These are phyloP conservation scores for Lutjanus campechanus DNA, from an alignment of 2,797 vertebrate genomes.

Conservation along the genomic window DNA sequence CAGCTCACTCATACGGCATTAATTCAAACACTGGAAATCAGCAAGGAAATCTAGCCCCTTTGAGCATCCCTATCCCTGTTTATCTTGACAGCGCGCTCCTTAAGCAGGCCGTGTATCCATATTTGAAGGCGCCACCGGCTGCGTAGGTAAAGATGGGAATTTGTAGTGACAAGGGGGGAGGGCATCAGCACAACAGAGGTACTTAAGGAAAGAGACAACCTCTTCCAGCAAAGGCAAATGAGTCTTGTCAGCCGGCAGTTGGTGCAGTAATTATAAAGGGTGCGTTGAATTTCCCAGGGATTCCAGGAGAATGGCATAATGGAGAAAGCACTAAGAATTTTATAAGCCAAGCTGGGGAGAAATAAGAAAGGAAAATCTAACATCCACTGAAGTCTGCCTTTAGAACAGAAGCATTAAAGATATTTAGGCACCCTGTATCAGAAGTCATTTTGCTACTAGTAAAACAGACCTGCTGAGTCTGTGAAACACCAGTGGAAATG, in stretches of 20 bases:
- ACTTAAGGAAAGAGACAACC: constrained; percentile 79
- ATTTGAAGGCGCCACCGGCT: constrained; percentile 83
- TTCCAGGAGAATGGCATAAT: constrained; percentile 77
- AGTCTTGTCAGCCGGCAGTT: constrained; percentile 86
- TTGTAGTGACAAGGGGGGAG: constrained; percentile 80
- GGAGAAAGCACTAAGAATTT: constrained; percentile 82
- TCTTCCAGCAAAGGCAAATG: constrained; percentile 78
- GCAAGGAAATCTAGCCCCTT: constrained; percentile 52
- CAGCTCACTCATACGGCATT: constrained; percentile 23
- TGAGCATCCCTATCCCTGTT: constrained; percentile 59
- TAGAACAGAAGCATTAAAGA: constrained; percentile 17
- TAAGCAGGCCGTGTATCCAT: constrained; percentile 80
- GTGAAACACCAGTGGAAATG: background rate
- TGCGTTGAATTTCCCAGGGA: constrained; percentile 80
- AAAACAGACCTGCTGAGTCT: constrained; percentile 9
- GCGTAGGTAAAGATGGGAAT: constrained; percentile 82
- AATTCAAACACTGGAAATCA: constrained; percentile 59
- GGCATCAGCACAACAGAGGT: constrained; percentile 74
- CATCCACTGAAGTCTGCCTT: constrained; percentile 24
- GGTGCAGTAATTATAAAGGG: constrained; percentile 84
- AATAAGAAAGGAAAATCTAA: constrained; percentile 48
- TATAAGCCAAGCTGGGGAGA: constrained; percentile 73
- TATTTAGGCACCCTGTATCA: constrained; percentile 2
- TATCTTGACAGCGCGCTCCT: constrained; percentile 73
- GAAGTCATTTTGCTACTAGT: background rate